Evolutionary conservation across 2,797 vertebrate genomes (phyloP), one percentile per base, ranked within the genome.

Genomic region (Rhinophrynus dorsalis): DNA sequence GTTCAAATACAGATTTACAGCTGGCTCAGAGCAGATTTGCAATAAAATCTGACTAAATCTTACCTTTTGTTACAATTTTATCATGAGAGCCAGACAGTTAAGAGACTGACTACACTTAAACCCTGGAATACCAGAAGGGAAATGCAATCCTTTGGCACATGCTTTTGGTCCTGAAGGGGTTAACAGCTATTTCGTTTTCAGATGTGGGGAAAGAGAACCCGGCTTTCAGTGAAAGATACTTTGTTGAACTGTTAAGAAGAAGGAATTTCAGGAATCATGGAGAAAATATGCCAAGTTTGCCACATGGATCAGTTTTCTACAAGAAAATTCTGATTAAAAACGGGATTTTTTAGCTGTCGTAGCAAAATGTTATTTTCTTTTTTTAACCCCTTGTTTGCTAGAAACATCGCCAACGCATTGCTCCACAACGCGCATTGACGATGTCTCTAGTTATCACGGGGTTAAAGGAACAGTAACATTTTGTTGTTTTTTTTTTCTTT

Each of bases 191-290:
- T 59, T 67, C 17, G 42, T 61, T 51, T 59, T 62, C 21, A 62
- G 55, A 29, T 24, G 30, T 2, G 6, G 13, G 35, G 35, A 42
- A 20, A n/a, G 44, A 8, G 44, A 18, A 15, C 35, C n/a, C 26
- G 37, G 42, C 65, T 32, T 70, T 63, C 62, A 74, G 80, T 86
- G 78, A 86, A 85, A 85, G 81, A 85, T 76, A 68, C 79, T 74
- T 84, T 86, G 76, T 84, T 86, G 77, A 75, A 83, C 3, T 74
- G 80, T 84, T 74, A 83, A 79, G 81, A 82, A n/a, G 88, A 84
- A 85, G 80, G 88, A 88, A 90, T 90, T 83, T 85, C 78, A 88
- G 84, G 86, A 89, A 90, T 88, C 85, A 80, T 86, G 79, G 80
- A 82, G 79, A 81, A 90, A 85, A 78, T 84, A 76, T 82, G 77